Conservation (phyloP, 2,797 vertebrate genomes). For the Scleropages formosus region DNA sequence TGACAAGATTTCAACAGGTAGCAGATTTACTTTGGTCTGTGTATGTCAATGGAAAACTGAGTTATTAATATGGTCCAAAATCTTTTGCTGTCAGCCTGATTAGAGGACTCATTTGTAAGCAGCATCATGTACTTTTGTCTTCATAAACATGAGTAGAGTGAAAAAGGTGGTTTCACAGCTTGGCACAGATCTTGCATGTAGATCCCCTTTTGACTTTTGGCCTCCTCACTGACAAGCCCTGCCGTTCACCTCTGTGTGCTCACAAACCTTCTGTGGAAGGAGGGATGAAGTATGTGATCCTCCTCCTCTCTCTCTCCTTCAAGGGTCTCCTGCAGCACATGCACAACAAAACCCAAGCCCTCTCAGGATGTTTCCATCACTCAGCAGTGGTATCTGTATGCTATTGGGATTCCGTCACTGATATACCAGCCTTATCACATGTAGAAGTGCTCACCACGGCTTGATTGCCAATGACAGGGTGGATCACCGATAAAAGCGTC, state of each 20-base stretch:
- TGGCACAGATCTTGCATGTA: neutral
- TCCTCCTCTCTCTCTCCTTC: constrained; percentile 21
- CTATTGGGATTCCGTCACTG: constrained; percentile 57
- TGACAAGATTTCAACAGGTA: too few species aligned
- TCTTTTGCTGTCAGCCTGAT: too few species aligned
- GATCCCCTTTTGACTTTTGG: neutral
- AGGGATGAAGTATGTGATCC: neutral
- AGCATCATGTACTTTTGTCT: neutral
- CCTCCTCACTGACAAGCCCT: neutral
- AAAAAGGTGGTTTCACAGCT: too few species aligned
- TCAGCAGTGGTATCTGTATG: constrained; percentile 56
- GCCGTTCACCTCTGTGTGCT: neutral
- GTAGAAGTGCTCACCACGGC: constrained; percentile 60
- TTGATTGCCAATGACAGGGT: constrained; percentile 73
- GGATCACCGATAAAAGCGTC: constrained; percentile 70
- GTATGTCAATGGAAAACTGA: too few species aligned
- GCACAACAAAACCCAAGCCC: constrained; percentile 33
- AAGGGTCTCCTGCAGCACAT: constrained; percentile 19
- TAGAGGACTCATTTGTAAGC: too few species aligned
- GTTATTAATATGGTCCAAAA: too few species aligned
- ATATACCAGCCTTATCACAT: constrained; percentile 70
- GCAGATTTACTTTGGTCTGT: too few species aligned
- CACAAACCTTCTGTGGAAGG: neutral
- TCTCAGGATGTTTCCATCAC: constrained; percentile 47
- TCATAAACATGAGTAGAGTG: neutral